These are phyloP conservation scores for Molossus molossus DNA, from an alignment of 2,797 vertebrate genomes.

Conservation along the genomic window DNA sequence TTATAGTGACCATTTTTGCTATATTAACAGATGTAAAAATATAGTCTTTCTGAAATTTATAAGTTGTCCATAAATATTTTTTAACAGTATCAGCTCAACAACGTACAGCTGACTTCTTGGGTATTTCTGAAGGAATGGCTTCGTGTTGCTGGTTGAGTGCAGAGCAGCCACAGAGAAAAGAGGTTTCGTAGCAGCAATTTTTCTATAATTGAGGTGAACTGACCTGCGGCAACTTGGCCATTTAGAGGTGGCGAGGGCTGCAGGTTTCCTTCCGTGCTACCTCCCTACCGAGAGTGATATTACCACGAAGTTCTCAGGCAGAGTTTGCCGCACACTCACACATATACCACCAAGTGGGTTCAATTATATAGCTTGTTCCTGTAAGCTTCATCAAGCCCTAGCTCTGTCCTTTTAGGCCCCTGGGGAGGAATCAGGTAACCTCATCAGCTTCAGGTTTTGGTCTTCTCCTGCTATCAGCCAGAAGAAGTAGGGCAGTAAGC, in stretches of 20 bases:
- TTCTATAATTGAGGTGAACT: not conserved
- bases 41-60: not conserved
- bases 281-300: not conserved
- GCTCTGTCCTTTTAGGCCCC: not conserved
- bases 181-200: not conserved
- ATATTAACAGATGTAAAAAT: not conserved
- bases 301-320: not conserved
- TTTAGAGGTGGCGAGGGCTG: not conserved
- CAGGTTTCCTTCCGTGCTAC: not conserved
- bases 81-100: not conserved
- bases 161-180: not conserved
- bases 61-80: not conserved
- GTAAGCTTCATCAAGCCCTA: not conserved
- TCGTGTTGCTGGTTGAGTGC: not conserved
- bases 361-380: not conserved
- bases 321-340: not conserved
- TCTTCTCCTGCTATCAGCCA: not conserved
- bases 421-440: not conserved
- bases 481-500: not conserved
- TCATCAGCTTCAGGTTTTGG: not conserved
- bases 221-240: not conserved
- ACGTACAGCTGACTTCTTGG: not conserved
- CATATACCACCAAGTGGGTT: not conserved
- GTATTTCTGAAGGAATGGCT: not conserved
- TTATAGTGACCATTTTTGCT: constrained; percentile 8